These are phyloP conservation scores for Poecile montanus DNA, from an alignment of 2,797 vertebrate species.

Conservation along the genomic window DNA sequence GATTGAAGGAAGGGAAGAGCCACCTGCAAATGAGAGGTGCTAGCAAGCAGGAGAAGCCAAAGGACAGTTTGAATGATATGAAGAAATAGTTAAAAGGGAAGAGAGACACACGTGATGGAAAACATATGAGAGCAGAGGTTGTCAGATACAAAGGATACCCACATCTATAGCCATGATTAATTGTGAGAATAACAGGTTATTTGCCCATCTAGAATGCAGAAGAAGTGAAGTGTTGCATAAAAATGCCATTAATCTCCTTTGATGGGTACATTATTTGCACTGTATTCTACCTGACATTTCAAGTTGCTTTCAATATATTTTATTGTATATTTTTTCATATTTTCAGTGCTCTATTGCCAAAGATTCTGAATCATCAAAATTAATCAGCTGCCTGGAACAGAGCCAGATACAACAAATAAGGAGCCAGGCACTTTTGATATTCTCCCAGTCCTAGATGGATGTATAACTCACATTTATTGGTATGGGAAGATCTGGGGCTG, in stretches of 20 bases:
- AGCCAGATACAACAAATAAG: slow-evolving; percentile 55
- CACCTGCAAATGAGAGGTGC: not conserved
- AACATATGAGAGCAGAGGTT: not conserved
- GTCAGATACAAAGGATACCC: not conserved
- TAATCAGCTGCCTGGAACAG: slow-evolving; percentile 48
- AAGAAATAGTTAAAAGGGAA: slow-evolving; percentile 15
- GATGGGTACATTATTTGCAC: slow-evolving; percentile 61
- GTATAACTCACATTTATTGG: slow-evolving; percentile 63
- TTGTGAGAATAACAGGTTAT: slow-evolving; percentile 45
- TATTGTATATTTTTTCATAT: slow-evolving; percentile 57
- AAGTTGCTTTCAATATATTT: slow-evolving; percentile 66
- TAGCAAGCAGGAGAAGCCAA: not conserved
- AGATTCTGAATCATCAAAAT: slow-evolving; percentile 68
- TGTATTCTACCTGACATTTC: slow-evolving; percentile 62
- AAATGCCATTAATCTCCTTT: slow-evolving; percentile 59
- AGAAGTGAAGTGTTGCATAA: slow-evolving; percentile 37
- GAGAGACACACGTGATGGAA: not conserved
- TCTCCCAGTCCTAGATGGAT: slow-evolving; percentile 19
- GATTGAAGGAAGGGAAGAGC: not conserved
- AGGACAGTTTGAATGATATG: not conserved
- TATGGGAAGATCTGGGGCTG: not conserved
- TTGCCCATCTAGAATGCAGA: slow-evolving; percentile 44
- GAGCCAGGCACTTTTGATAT: not conserved
- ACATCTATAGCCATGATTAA: slow-evolving; percentile 26
- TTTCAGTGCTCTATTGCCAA: slow-evolving; percentile 47